Conservation (phyloP, 2,113 vertebrate species). For the Grantiella picta region DNA sequence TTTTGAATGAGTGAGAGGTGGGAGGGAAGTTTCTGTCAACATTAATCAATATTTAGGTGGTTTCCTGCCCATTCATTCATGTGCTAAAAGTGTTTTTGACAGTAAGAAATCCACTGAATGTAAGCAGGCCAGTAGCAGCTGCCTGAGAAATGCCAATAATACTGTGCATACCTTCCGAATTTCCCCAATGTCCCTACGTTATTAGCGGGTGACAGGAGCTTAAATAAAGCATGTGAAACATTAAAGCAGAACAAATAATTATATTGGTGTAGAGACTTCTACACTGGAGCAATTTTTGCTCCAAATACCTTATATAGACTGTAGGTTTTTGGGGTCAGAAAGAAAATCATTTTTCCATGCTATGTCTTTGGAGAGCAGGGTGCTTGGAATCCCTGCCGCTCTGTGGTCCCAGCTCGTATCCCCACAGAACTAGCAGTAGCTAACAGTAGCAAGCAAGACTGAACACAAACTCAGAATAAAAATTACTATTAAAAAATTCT, state of each 20-base stretch:
- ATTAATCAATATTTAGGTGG: slow-evolving; percentile 10
- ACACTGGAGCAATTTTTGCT: not conserved
- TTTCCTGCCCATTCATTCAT: not conserved
- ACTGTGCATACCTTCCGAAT: not conserved
- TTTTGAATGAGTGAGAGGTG: not conserved
- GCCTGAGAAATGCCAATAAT: not conserved
- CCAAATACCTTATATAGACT: not conserved
- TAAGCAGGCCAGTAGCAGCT: not conserved
- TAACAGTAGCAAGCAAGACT: not conserved
- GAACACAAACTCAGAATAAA: not conserved
- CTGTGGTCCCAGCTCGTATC: not conserved
- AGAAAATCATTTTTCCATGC: not conserved
- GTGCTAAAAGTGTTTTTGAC: not conserved
- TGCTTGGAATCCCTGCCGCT: not conserved
- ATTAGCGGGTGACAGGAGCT: not conserved
- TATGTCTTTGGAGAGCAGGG: not conserved
- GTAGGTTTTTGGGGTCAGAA: not conserved
- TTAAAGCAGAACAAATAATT: not conserved
- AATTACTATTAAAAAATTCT: not conserved
- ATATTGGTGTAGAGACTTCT: not conserved
- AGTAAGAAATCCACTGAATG: not conserved
- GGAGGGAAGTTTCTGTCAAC: not conserved
- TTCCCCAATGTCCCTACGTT: not conserved
- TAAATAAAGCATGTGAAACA: not conserved
- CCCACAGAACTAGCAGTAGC: not conserved